Evolutionary conservation across 2,888 invertebrate species (phyloP), one percentile per base, ranked within the genome.

Genomic region (Brenthis hecate): DNA sequence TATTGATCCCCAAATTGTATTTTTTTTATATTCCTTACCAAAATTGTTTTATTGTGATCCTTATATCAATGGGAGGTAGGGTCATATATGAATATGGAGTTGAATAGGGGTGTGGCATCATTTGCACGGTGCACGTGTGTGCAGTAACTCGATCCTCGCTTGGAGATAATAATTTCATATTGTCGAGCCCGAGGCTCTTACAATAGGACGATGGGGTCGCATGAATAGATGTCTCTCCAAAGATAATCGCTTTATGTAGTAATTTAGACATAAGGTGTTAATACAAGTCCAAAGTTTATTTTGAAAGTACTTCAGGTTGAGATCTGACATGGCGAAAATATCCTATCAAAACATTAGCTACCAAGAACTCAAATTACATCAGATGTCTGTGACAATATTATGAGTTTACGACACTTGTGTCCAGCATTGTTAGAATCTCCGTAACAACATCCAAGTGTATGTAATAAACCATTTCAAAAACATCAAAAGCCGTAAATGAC

Each of bases 111-210:
- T 74, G 77, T 74, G 74, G 74, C 73, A 76, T 73, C 65, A 69
- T 61, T 70, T 68, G 72, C 72, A 69, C 56, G 56, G 54, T 85
- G 84, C 85, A 86, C 86, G 86, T 86, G 86, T 83, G 80, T 81
- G 77, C 74, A 73, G 86, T 83, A 86, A 87, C 82, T 74, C 75
- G 85, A 87, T 83, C 83, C 79, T 64, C 67, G 72, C 76, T 78
- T 79, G 78, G 77, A 83, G 84, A 85, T 84, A 83, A 80, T 80
- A 79, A 86, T 84, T 83, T 79, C 78, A 77, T 81, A 85, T 83
- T 84, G 84, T 85, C 70, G 72, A 73, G 72, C 73, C 76, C 69
- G 60, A 61, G 68, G 66, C 65, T 58, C 55, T 68, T 65, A 78
- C 76, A 75, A 75, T 74, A 73, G 64, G 65, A 69, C 62, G 63